phyloP scores from a whole-genome alignment of 2,888 invertebrate genomes.

The Drosophila peninsularis region DNA sequence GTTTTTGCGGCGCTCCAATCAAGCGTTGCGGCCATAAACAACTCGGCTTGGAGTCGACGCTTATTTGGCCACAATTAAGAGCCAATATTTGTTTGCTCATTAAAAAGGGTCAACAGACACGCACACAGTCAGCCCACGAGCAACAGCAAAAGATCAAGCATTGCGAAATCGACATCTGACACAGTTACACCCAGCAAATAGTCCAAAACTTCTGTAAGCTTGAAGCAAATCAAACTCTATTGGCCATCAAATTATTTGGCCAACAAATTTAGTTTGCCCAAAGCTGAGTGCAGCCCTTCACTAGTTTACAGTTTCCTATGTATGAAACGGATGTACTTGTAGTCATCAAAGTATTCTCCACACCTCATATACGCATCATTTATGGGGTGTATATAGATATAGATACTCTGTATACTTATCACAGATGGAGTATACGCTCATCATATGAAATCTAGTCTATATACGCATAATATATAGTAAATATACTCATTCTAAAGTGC shows the following conservation, averaged over 20 bases:
- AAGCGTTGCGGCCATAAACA: conserved; percentile 31
- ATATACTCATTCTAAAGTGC: neutral
- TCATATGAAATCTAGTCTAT: too few relatives aligned
- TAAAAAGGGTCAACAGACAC: conserved; percentile 56
- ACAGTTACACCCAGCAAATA: conserved; percentile 21
- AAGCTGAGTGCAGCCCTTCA: neutral
- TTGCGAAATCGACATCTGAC: conserved; percentile 15
- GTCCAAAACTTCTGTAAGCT: conserved; percentile 5
- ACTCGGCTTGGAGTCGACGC: conserved; percentile 4
- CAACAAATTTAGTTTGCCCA: neutral
- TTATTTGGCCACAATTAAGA: conserved; percentile 53
- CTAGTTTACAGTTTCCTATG: neutral
- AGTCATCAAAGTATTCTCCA: neutral
- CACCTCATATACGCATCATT: too few relatives aligned
- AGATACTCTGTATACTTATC: too few relatives aligned
- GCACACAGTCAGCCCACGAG: conserved; percentile 13
- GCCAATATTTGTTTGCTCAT: conserved; percentile 54
- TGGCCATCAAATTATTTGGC: neutral
- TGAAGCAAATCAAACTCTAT: neutral
- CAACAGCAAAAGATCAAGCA: neutral
- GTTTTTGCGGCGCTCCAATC: conserved; percentile 43
- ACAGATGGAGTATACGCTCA: too few relatives aligned
- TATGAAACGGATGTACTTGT: too few relatives aligned
- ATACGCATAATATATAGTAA: too few relatives aligned
- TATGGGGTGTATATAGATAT: too few relatives aligned